Conservation (phyloP, 2,888 invertebrate species). For the Oscheius sp. region DNA sequence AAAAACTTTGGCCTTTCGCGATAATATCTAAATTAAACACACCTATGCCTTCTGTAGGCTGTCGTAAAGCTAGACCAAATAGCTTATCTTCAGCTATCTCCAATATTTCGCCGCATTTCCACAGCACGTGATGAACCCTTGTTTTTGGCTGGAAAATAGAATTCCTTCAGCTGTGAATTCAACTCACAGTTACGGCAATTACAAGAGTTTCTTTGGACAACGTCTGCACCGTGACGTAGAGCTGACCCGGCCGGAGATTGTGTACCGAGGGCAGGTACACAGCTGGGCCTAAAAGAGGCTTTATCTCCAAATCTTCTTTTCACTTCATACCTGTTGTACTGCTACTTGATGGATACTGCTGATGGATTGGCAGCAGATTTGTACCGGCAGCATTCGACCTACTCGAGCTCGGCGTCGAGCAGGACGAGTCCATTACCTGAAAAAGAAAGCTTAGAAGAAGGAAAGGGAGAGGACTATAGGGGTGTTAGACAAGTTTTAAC, state of each 20-base stretch:
- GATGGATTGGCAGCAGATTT: slow-evolving; percentile 45
- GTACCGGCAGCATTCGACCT: slow-evolving; percentile 30
- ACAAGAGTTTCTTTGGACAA: slow-evolving; percentile 53
- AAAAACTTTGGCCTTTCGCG: neutral
- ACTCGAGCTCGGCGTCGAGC: slow-evolving; percentile 36
- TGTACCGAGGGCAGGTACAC: slow-evolving; percentile 44
- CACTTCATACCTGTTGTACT: slow-evolving; percentile 36
- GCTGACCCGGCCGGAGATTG: slow-evolving; percentile 48
- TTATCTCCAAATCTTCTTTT: too few species aligned
- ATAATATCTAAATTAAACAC: neutral
- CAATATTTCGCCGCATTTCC: slow-evolving; percentile 59
- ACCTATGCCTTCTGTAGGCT: slow-evolving; percentile 58
- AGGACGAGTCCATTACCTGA: slow-evolving; percentile 35
- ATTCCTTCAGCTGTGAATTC: too few species aligned
- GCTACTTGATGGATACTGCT: slow-evolving; percentile 47
- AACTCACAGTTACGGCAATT: slow-evolving; percentile 49
- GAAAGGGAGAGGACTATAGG: too few species aligned
- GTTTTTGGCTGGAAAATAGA: slow-evolving; percentile 49
- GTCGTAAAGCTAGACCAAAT: slow-evolving; percentile 57
- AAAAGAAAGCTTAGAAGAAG: too few species aligned
- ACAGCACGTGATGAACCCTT: slow-evolving; percentile 56
- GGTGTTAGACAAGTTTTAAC: too few species aligned
- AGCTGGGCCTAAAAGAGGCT: slow-evolving; percentile 41
- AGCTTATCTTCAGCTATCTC: slow-evolving; percentile 56
- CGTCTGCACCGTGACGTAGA: slow-evolving; percentile 53